phyloP scores from a whole-genome alignment of 53 echinoderm and acorn worm genomes.

The Actinopyga echinites region DNA sequence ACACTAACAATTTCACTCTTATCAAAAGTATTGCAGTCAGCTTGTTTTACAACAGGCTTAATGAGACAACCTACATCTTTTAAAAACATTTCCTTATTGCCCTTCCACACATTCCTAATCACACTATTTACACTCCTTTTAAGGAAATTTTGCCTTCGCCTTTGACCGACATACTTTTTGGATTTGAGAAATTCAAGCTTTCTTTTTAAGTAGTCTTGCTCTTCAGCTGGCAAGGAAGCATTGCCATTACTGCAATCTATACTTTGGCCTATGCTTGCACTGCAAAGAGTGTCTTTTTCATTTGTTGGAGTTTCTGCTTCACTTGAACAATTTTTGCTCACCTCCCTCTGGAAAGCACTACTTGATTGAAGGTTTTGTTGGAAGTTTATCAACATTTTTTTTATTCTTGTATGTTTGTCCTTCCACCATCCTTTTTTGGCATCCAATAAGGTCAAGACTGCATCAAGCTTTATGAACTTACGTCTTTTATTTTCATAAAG shows the following conservation, averaged over 20 bases:
- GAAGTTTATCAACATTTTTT: background rate
- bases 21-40: background rate
- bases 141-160: background rate
- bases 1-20: background rate
- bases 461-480: background rate
- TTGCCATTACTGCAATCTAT: background rate
- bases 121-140: background rate
- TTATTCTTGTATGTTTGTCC: background rate
- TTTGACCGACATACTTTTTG: background rate
- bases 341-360: too few species aligned
- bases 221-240: too few species aligned
- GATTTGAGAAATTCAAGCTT: background rate
- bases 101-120: background rate
- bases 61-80: background rate
- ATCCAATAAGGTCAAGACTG: background rate
- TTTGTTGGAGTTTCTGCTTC: background rate
- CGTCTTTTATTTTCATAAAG: background rate
- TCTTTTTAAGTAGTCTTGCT: background rate
- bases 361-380: background rate
- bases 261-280: background rate
- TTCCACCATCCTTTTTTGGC: constrained; percentile 1
- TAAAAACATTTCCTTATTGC: background rate
- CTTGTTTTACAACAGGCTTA: background rate
- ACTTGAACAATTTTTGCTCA: too few species aligned
- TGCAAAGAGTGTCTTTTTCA: background rate